Base-by-base conservation (phyloP, 2,888 invertebrate species). In the Oxystoma pomonae region DNA sequence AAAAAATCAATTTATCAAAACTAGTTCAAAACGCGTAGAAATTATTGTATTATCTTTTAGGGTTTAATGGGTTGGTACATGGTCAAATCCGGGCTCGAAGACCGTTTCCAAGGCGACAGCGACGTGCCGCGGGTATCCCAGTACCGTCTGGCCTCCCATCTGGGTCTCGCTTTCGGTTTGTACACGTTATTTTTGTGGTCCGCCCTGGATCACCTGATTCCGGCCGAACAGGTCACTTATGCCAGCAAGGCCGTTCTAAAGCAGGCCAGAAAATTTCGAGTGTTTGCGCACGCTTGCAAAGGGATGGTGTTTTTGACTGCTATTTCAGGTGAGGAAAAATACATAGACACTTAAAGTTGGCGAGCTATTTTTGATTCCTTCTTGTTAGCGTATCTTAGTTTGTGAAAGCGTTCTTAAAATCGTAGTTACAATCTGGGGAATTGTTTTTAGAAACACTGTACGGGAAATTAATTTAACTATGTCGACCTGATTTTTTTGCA, bases 61-160 rank as follows among this genome's bases (percentile, higher is more conserved):
- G 99, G 99, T 62, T 83, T 98, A 18, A 90, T 99, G 86, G 99
- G 99, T 12, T 99, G 99, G 99, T 98, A 98, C 83, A 99, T 99
- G 99, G 99, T 99, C 0, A 94, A 98, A 80, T 98, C 98, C 0
- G 99, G 99, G 0, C 83, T 97, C 57, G 95, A 97, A 76, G 90
- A 94, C 80, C 83, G 91, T 52, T 95, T 95, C 81, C 85, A 90
- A 53, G 90, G 88, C 0, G 87, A 89, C 1, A 87, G 87, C 55
- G 93, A 93, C 76, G 88, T 94, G 16, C 94, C 94, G 0, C 84
- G 98, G 61, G 99, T 99, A 0, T 97, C 97, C 0, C 99, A 99
- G 78, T 98, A 99, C 80, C 86, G 98, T 50, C 82, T 99, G 60
- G 98, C 98, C 0, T 86, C 94, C 0, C 99, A 99, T 83, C 85